A percentile compares a stretch with the other conserved stretches of the same genome.
phyloP scores from a whole-genome alignment of 2,888 invertebrate genomes.

The Helicoverpa assulta region DNA sequence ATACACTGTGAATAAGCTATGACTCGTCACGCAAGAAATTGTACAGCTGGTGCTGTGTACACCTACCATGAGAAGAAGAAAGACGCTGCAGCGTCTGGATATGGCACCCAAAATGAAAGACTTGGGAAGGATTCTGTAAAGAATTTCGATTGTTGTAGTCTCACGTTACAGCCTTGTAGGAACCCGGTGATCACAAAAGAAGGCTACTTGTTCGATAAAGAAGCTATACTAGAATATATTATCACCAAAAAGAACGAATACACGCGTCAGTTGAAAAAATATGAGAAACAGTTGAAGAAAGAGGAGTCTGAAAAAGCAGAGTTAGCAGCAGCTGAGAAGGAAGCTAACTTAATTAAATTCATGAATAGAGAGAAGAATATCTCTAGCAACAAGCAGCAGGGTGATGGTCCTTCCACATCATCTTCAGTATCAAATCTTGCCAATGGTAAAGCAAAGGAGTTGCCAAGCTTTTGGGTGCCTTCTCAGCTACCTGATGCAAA shows the following conservation, averaged over 20 bases:
- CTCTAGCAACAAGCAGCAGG: constrained; percentile 80
- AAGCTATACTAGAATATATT: constrained; percentile 98
- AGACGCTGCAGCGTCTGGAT: constrained; percentile 98
- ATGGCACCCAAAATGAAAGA: constrained; percentile 95
- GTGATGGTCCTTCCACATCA: constrained; percentile 69
- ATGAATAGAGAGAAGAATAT: constrained; percentile 95
- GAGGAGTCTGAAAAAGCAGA: constrained; percentile 93
- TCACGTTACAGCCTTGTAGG: constrained; percentile 98
- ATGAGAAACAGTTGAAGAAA: constrained; percentile 95
- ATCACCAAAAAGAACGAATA: constrained; percentile 98
- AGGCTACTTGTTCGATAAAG: constrained; percentile 98
- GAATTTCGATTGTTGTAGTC: constrained; percentile 99
- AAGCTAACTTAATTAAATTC: constrained; percentile 94
- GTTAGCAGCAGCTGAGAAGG: constrained; percentile 93
- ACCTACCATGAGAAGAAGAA: constrained; percentile 99
- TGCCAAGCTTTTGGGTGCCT: constrained; percentile 99
- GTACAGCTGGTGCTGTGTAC: constrained; percentile 99
- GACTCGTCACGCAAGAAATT: constrained; percentile 99
- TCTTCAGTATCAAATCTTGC: constrained; percentile 94
- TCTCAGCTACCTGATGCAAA: constrained; percentile 97
- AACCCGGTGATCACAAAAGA: constrained; percentile 96
- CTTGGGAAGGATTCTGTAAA: constrained; percentile 97
- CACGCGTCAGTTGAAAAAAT: constrained; percentile 96
- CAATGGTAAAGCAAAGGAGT: constrained; percentile 93
- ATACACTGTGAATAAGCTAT: constrained; percentile 82